These are phyloP conservation scores for Macaca mulatta DNA, from an alignment of 2,113 vertebrate genomes.

Conservation along the genomic window DNA sequence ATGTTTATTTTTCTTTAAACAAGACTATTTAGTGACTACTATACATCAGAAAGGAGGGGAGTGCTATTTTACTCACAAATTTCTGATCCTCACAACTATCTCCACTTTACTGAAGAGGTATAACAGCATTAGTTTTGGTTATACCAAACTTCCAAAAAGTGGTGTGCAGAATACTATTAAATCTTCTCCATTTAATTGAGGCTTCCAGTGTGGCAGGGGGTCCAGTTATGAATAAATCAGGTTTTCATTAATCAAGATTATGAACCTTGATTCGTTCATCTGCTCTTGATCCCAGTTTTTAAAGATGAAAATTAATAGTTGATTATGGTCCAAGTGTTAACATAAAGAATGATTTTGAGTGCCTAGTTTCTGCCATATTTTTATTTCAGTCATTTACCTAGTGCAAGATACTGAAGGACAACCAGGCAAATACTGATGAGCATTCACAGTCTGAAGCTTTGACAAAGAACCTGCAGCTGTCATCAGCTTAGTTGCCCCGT, in stretches of 20 bases:
- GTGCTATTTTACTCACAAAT: background rate
- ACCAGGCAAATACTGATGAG: background rate
- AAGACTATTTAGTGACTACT: background rate
- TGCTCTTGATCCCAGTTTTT: background rate
- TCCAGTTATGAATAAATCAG: background rate
- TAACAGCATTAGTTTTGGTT: no score
- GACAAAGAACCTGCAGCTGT: constrained; percentile 32
- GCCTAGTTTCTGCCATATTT: background rate
- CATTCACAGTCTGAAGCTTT: background rate
- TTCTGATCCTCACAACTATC: background rate
- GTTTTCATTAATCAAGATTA: background rate
- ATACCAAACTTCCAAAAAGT: background rate
- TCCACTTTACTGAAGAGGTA: background rate
- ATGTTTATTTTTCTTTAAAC: background rate
- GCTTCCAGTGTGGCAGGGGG: background rate
- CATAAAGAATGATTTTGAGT: background rate
- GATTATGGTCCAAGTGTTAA: background rate
- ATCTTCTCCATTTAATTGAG: background rate
- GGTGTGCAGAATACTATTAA: background rate
- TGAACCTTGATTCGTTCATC: background rate
- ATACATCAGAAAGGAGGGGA: background rate
- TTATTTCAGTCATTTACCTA: background rate
- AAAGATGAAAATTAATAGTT: background rate
- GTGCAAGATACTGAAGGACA: background rate
- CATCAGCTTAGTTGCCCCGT: background rate